Evolutionary conservation across 2,113 vertebrate species (phyloP), one percentile per base, ranked within the genome.

Genomic region (Baryphthengus martii): DNA sequence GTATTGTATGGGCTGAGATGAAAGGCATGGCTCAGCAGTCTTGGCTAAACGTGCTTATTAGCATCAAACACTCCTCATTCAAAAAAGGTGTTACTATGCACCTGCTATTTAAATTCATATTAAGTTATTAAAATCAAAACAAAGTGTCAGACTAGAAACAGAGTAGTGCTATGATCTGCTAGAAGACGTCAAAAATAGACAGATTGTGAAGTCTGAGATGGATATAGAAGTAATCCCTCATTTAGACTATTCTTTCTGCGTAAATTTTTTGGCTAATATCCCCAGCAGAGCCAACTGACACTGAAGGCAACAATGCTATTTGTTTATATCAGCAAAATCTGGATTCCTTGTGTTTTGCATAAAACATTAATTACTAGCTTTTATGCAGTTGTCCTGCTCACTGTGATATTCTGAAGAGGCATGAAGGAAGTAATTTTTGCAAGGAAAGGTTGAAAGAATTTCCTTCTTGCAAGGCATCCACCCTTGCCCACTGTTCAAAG

Each of bases 61-160:
- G 47, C 70, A 92, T 91, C 50, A 95, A 92, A 89, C 25, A 45
- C n/a, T 88, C 59, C 37, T 90, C 59, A 71, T 37, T 90, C 66
- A 79, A 79, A 87, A 90, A 75, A 82, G 71, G 44, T 87, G 70
- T 49, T 90, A 74, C 62, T 73, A 37, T 88, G 87, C 87, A 96
- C 89, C 89, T 87, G 84, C 77, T 85, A 79, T 92, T 91, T 94
- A 82, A 93, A 85, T 91, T 93, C 25, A 0, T 76, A 67, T 71
- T 84, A 67, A 35, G 42, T 89, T 96, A 92, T 75, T 74, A 81
- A 95, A 95, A 90, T 52, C 26, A 84, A 94, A 94, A 83, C 56
- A 75, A 89, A 84, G n/a, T 52, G 65, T 86, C 72, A 89, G 83
- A 86, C 86, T 81, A 83, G 59, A 95, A 95, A 87, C 31, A 93